phyloP scores from a whole-genome alignment of 2,888 invertebrate genomes.

The Hololepta plana region DNA sequence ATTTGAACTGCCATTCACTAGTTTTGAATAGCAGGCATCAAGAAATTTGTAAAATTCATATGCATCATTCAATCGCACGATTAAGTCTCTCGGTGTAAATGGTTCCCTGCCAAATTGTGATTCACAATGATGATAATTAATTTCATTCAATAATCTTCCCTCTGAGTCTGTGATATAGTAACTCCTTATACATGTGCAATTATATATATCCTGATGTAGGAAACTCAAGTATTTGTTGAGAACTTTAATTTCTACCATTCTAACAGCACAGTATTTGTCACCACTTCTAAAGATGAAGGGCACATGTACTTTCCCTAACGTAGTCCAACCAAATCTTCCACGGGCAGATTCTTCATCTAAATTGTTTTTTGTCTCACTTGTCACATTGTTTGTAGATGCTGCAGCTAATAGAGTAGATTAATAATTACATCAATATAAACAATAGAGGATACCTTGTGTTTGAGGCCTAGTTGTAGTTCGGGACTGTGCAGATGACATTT shows the following conservation, averaged over 20 bases:
- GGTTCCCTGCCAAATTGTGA: conserved; percentile 74
- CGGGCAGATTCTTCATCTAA: conserved; percentile 58
- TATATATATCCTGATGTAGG: conserved; percentile 77
- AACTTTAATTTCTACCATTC: conserved; percentile 83
- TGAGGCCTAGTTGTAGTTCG: no score
- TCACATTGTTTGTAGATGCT: no score
- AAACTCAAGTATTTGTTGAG: conserved; percentile 77
- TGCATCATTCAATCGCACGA: conserved; percentile 75
- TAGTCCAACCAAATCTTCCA: conserved; percentile 82
- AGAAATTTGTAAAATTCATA: conserved; percentile 81
- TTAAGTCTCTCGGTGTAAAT: conserved; percentile 76
- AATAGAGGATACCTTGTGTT: no score
- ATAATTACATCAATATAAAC: no score
- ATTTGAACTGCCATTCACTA: conserved; percentile 51
- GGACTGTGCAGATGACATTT: conserved; percentile 22
- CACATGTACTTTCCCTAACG: conserved; percentile 68
- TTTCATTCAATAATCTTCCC: conserved; percentile 77
- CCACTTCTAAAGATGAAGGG: conserved; percentile 74
- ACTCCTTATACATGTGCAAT: conserved; percentile 80
- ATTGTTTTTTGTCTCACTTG: conserved; percentile 6
- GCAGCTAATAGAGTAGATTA: no score
- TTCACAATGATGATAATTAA: conserved; percentile 84
- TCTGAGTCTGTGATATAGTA: conserved; percentile 87
- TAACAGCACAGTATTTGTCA: conserved; percentile 82
- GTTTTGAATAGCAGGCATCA: conserved; percentile 73